A percentile compares a stretch with the other conserved stretches of the same genome.
phyloP scores from a whole-genome alignment of 2,113 vertebrate genomes.

The Zootoca vivipara region DNA sequence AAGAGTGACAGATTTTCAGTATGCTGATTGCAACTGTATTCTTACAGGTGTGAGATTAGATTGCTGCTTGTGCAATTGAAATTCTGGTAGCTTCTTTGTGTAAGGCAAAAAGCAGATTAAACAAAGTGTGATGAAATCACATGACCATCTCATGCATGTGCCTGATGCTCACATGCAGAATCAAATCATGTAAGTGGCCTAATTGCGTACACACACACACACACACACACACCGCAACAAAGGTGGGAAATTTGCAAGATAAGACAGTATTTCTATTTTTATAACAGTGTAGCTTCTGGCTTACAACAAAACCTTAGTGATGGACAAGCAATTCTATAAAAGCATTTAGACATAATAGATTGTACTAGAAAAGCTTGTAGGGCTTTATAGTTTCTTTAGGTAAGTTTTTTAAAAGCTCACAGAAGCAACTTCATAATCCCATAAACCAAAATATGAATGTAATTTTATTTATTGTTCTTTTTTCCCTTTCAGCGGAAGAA shows the following conservation, averaged over 20 bases:
- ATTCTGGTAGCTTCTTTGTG: background rate
- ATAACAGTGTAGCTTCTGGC: background rate
- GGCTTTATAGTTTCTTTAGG: background rate
- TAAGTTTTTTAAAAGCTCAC: background rate
- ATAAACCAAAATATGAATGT: background rate
- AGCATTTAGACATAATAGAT: background rate
- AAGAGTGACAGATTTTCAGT: slow-evolving; percentile 12
- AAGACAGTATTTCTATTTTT: background rate
- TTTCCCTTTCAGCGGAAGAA: slow-evolving; percentile 87
- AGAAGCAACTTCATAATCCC: background rate
- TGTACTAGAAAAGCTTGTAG: background rate
- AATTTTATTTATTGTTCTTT: background rate
- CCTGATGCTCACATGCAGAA: background rate
- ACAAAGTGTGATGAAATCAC: background rate
- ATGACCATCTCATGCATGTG: background rate
- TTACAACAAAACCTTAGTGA: background rate
- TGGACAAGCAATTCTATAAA: background rate
- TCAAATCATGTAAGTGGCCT: background rate
- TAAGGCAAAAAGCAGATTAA: background rate
- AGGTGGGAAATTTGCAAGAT: background rate
- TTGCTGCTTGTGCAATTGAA: background rate
- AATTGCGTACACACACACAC: too few relatives aligned
- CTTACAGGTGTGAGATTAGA: background rate
- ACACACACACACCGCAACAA: background rate
- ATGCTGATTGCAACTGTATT: background rate